These are phyloP conservation scores for Thryonomys swinderianus DNA, from an alignment of 2,113 vertebrate genomes.

Conservation along the genomic window DNA sequence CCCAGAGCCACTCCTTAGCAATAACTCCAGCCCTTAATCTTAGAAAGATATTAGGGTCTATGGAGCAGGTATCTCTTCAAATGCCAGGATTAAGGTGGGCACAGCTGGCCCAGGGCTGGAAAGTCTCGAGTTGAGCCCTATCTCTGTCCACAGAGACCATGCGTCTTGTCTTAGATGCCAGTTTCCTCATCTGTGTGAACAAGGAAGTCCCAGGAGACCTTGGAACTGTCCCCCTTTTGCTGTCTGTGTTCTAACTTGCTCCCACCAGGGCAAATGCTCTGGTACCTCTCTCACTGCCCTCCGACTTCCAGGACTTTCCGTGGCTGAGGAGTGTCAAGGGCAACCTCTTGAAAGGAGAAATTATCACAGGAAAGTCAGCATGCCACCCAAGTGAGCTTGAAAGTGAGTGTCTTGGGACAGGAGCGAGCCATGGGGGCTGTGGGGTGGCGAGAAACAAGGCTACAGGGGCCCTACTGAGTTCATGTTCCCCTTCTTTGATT, in stretches of 20 bases:
- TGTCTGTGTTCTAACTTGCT: background rate
- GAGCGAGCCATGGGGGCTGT: background rate
- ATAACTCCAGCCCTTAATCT: background rate
- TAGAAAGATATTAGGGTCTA: background rate
- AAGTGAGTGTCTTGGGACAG: background rate
- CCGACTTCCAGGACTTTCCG: background rate
- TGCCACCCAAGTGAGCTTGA: accelerated
- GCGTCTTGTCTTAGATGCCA: background rate
- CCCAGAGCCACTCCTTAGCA: background rate
- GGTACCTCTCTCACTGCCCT: accelerated
- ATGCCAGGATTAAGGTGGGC: background rate
- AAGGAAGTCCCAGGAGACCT: background rate
- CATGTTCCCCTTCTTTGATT: background rate
- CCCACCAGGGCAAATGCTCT: background rate
- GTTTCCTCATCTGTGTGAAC: background rate
- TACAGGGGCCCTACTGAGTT: background rate
- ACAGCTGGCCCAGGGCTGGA: too few species aligned
- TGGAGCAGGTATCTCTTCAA: background rate
- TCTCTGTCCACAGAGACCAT: background rate
- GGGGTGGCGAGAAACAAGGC: background rate
- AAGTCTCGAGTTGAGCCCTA: background rate
- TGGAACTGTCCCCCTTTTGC: background rate
- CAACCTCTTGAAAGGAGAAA: background rate
- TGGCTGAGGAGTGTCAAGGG: background rate
- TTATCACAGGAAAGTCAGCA: background rate